Base-by-base conservation (phyloP, 2,113 vertebrate species). In the Proterorhinus semilunaris region DNA sequence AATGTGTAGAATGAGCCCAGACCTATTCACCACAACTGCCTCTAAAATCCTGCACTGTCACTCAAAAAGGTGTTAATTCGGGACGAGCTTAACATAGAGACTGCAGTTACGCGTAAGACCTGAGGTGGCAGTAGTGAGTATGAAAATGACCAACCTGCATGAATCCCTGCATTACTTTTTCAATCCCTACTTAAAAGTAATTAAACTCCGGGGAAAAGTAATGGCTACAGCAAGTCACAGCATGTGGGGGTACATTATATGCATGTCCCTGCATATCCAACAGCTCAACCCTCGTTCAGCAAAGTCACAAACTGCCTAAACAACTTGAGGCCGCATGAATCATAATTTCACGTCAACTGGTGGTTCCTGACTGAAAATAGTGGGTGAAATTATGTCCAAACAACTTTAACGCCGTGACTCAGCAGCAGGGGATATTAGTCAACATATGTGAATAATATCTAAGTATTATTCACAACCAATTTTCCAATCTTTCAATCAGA, bases 381-480 rank as follows among this genome's bases (percentile, higher is more conserved):
- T 46, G 11, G 45, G 16, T 61, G 47, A 63, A 4, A 61, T 0
- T 58, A 36, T 62, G 80, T 78, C 78, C 78, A 87, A 88, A 83
- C 73, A 78, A 48, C 0, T 54, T 42, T 21, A 71, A 3, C 57
- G 27, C 27, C 77, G 75, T 67, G 59, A 83, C 87, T 69, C 7
- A 53, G 65, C 74, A 68, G 61, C 5, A 7, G 27, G 66, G 48
- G 36, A 61, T 2, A 36, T 44, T 58, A 58, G 11, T 16, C 42
- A n/a, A 8, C 7, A 43, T 5, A 44, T 61, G 13, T 7, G 8
- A 43, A 43, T 61, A 13, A 43, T 7, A n/a, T n/a, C n/a, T n/a
- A n/a, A n/a, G n/a, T n/a, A n/a, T 21, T 21, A 21, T 3, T 1
- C 27, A 36, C 27, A 36, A 36, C 27, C 27, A 36, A 36, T 36